Percentiles rank a stretch among this genome's conserved stretches.
phyloP scores from a whole-genome alignment of 2,888 invertebrate genomes.

The Leptothorax acervorum region DNA sequence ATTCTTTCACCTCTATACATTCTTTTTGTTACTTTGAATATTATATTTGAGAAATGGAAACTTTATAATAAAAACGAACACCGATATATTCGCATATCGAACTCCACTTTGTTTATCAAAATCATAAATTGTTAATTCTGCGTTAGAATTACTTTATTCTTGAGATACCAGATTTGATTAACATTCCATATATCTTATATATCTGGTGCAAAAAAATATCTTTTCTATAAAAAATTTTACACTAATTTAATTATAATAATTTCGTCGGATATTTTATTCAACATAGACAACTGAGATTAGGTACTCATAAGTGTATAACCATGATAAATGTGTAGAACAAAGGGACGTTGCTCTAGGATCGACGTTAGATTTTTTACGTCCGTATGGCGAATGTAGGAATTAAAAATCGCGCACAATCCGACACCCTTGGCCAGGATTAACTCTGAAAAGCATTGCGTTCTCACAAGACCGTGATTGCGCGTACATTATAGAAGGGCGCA shows the following conservation, averaged over 20 bases:
- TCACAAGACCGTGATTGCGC: conserved; percentile 33
- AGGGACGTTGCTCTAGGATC: background rate
- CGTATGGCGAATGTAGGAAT: background rate
- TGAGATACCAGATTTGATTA: conserved; percentile 21
- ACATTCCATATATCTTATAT: conserved; percentile 1
- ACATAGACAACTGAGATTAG: background rate
- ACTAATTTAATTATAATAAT: conserved; percentile 25
- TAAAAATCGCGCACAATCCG: conserved; percentile 29
- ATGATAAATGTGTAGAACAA: conserved; percentile 29
- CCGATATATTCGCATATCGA: background rate
- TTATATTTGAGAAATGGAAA: background rate
- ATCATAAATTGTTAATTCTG: background rate
- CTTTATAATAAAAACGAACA: background rate
- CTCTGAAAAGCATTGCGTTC: conserved; percentile 13
- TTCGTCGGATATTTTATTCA: conserved; percentile 16
- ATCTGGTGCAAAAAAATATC: background rate
- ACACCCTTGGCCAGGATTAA: conserved; percentile 30
- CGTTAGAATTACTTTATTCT: background rate
- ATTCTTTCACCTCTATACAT: background rate
- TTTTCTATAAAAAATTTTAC: background rate
- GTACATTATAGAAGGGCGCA: conserved; percentile 38
- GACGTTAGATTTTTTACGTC: conserved; percentile 23
- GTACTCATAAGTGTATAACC: background rate
- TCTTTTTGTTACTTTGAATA: background rate
- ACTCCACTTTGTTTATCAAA: conserved; percentile 1